Conservation (phyloP, 1,140 invertebrate genomes). For the Drosophila tani region DNA sequence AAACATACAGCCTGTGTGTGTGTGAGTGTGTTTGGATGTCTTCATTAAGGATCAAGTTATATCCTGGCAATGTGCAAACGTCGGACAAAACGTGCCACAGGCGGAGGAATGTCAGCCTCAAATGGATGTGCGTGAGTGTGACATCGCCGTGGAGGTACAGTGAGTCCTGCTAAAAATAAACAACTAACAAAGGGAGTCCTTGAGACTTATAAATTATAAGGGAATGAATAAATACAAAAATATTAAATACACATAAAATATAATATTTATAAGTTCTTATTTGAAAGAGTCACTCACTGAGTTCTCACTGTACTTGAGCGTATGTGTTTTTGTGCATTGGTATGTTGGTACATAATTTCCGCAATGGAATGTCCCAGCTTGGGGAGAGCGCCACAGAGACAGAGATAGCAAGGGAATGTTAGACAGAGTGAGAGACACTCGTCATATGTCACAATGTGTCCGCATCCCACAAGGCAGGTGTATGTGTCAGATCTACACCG, state of each 20-base stretch:
- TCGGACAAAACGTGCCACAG: constrained; percentile 66
- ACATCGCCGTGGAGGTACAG: constrained; percentile 31
- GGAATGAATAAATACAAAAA: too few species aligned
- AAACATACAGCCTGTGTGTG: neutral
- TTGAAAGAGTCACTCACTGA: too few species aligned
- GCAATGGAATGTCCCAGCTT: constrained; percentile 60
- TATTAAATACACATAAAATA: too few species aligned
- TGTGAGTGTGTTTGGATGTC: constrained; percentile 56
- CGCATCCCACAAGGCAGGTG: constrained; percentile 36
- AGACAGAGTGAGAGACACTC: constrained; percentile 26
- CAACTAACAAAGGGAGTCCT: too few species aligned
- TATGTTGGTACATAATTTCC: constrained; percentile 64
- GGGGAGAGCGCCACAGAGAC: neutral
- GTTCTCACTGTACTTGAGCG: constrained; percentile 4
- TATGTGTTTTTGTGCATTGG: constrained; percentile 41
- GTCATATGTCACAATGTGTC: constrained; percentile 51
- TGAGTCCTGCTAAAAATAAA: neutral
- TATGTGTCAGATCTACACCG: constrained; percentile 14
- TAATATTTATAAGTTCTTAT: too few species aligned
- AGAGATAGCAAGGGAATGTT: constrained; percentile 2
- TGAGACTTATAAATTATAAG: too few species aligned
- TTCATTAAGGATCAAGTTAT: constrained; percentile 81
- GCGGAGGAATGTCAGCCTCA: constrained; percentile 35
- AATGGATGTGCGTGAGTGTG: constrained; percentile 39
- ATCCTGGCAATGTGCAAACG: constrained; percentile 81